phyloP scores from a whole-genome alignment of 2,113 vertebrate species.

The Xyliphius kryptos region DNA sequence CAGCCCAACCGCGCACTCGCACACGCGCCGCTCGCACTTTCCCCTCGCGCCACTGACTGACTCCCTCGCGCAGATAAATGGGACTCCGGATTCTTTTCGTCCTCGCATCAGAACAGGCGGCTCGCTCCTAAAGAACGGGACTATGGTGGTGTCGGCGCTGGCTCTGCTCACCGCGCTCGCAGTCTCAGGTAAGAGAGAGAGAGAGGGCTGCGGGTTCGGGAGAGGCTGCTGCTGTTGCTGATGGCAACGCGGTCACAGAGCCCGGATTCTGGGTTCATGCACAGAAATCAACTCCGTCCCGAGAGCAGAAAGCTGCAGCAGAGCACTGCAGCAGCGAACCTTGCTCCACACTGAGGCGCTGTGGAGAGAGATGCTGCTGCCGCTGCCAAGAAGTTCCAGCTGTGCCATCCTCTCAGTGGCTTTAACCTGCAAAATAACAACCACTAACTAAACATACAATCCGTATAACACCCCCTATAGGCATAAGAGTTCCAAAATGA shows the following conservation, averaged over 20 bases:
- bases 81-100: constrained; percentile 24
- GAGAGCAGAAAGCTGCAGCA: neutral
- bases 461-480: no score
- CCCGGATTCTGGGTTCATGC: neutral
- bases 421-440: no score
- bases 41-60: neutral
- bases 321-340: neutral
- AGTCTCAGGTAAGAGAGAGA: constrained; percentile 31
- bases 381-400: constrained; percentile 12
- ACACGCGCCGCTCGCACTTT: constrained; percentile 17
- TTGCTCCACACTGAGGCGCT: constrained; percentile 4
- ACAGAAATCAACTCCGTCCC: neutral
- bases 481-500: no score
- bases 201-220: neutral
- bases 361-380: constrained; percentile 1
- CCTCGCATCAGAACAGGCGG: neutral
- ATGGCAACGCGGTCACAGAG: neutral
- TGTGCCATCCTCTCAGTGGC: no score
- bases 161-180: constrained; percentile 3
- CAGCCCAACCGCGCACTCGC: neutral
- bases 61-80: constrained; percentile 23
- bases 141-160: constrained; percentile 19
- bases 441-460: no score
- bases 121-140: constrained; percentile 3
- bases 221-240: neutral